Percentiles rank a stretch among this genome's conserved stretches.
Evolutionary conservation across 1,140 invertebrate genomes (phyloP).

Genomic region (Diabrotica undecimpunctata): DNA sequence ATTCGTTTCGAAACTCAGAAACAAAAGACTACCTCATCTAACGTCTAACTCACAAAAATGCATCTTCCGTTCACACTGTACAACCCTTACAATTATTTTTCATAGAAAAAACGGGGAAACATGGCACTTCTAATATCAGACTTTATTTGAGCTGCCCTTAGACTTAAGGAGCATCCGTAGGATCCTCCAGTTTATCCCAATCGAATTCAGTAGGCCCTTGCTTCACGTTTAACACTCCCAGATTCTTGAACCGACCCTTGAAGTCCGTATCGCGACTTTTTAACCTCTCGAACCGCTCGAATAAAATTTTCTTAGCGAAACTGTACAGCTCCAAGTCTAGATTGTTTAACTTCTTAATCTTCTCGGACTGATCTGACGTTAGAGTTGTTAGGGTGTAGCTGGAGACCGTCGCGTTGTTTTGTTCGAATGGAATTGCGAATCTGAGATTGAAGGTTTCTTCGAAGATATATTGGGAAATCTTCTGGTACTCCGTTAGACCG

Average conservation of each 20-base stretch:
- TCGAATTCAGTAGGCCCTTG: slow-evolving; percentile 77
- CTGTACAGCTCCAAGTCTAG: slow-evolving; percentile 92
- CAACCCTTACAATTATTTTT: too few relatives aligned
- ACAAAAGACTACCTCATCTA: too few relatives aligned
- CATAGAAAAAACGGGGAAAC: not conserved
- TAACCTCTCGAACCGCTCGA: slow-evolving; percentile 77
- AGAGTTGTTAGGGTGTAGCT: slow-evolving; percentile 72
- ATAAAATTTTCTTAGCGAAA: slow-evolving; percentile 87
- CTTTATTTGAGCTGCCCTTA: not conserved
- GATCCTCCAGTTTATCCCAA: slow-evolving; percentile 61
- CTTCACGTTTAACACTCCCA: slow-evolving; percentile 68
- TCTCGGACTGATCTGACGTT: slow-evolving; percentile 65
- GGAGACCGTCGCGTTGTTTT: slow-evolving; percentile 85
- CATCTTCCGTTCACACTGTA: too few relatives aligned
- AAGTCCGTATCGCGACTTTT: slow-evolving; percentile 77
- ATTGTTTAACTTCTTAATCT: slow-evolving; percentile 77
- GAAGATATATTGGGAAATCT: slow-evolving; percentile 93
- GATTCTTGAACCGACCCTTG: slow-evolving; percentile 71
- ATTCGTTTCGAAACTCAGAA: too few relatives aligned
- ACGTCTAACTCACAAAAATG: too few relatives aligned
- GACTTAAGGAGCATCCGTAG: slow-evolving; percentile 6
- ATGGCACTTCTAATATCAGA: slow-evolving; percentile 2
- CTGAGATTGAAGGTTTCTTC: slow-evolving; percentile 94
- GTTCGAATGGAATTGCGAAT: slow-evolving; percentile 83
- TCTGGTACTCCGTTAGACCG: slow-evolving; percentile 88